A percentile compares a stretch with the other conserved stretches of the same genome.
phyloP scores from a whole-genome alignment of 2,888 invertebrate genomes.

The Periphyllus acericola region DNA sequence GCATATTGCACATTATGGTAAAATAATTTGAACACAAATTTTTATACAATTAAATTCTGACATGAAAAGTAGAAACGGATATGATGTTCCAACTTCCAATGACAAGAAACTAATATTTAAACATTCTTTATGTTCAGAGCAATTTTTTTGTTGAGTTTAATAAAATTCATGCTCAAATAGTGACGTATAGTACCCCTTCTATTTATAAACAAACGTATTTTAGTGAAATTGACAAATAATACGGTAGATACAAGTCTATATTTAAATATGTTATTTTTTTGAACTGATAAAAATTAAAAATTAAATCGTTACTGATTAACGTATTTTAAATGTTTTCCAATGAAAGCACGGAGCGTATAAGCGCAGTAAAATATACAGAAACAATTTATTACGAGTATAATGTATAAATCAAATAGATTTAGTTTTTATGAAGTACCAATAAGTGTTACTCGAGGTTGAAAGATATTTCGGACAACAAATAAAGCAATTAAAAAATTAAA shows the following conservation, averaged over 20 bases:
- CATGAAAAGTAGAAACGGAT: not conserved
- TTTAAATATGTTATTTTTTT: too few species aligned
- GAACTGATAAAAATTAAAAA: not conserved
- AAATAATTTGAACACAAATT: not conserved
- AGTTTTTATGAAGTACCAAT: not conserved
- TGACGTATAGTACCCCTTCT: not conserved
- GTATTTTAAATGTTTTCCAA: not conserved
- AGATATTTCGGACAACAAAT: too few species aligned
- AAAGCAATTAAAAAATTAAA: too few species aligned
- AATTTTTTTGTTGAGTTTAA: not conserved
- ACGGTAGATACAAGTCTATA: not conserved
- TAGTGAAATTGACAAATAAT: not conserved
- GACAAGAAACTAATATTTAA: not conserved
- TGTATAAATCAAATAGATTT: too few species aligned
- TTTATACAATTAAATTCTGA: not conserved
- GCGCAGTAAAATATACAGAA: too few species aligned
- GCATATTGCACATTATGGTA: too few species aligned
- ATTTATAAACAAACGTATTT: not conserved
- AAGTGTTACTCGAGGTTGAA: not conserved
- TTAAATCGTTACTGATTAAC: not conserved
- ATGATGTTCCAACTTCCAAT: not conserved
- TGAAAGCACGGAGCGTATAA: not conserved
- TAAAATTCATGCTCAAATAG: not conserved
- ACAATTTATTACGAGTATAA: too few species aligned
- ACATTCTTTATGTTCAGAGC: not conserved